Evolutionary conservation across 2,113 vertebrate species (phyloP), one percentile per base, ranked within the genome.

Genomic region (Laticauda colubrina): DNA sequence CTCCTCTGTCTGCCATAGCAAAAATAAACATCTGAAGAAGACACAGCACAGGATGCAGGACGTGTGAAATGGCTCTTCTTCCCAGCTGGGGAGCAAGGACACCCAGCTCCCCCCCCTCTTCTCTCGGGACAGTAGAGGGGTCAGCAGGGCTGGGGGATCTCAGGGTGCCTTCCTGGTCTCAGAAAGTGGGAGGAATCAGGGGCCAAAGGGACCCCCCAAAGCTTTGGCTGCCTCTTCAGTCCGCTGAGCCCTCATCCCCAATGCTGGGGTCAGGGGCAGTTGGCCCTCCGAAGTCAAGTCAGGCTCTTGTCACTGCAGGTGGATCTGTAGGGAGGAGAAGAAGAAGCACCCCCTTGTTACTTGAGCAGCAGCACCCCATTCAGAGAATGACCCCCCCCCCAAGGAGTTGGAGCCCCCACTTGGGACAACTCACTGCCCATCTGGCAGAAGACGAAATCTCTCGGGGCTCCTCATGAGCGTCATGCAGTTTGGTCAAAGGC

Each of bases 1-100:
- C 91, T 69, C 90, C 45, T 69, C 87, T 43, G 0, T 0, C 85
- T 88, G 59, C 54, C 0, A 2, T 95, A 95, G 94, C 48, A 96
- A 96, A 96, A 96, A 94, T 95, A 96, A 96, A 95, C 88, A 89
- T 95, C 96, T 95, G 89, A 45, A 69, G 89, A 45, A 69, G 1
- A 45, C 48, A 93, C 54, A 94, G 93, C 94, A 94, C 86, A 81
- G 92, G 59, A 10, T 39, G 88, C 0, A 0, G 2, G 81, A 20
- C 43, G 69, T 0, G 10, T 39, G 92, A 10, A 54, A 61, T 59
- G 55, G 88, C 92, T 93, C 43, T 59, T 85, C 53, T 57, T 69
- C 91, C 64, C 48, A 20, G 0, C 3, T 26, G 45, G 39, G 29
- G 2, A 18, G 81, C 18, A 18, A 45, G 14, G 4, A 29, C 2